These are phyloP conservation scores for Otus scops DNA, from an alignment of 2,797 vertebrate species.

Conservation along the genomic window DNA sequence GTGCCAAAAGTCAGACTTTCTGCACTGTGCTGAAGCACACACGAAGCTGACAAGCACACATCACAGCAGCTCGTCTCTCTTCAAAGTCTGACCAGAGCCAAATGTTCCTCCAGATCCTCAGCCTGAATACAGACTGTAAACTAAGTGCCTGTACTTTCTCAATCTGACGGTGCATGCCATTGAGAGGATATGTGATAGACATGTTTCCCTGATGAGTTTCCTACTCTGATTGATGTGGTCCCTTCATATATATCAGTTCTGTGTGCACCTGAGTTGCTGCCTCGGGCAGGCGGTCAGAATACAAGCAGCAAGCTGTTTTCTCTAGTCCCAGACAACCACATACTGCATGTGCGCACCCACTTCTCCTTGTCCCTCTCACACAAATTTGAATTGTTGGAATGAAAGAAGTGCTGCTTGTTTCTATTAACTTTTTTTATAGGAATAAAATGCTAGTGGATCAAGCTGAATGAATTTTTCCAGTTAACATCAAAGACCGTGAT, in stretches of 20 bases:
- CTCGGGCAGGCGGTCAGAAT: neutral
- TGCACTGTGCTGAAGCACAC: neutral
- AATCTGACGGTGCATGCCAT: neutral
- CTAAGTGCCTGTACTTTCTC: neutral
- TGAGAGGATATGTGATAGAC: neutral
- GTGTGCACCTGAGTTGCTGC: neutral
- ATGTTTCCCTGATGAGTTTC: neutral
- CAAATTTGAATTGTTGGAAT: neutral
- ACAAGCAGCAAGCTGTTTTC: neutral
- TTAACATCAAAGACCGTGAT: neutral
- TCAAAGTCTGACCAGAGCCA: neutral
- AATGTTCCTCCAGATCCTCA: neutral
- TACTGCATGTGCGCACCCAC: accelerated
- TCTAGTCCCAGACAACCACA: neutral
- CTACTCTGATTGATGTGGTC: neutral
- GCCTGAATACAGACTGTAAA: neutral
- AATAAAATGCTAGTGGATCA: neutral
- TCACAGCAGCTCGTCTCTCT: neutral
- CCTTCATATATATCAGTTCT: neutral
- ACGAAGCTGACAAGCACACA: accelerated
- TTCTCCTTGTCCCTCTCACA: neutral
- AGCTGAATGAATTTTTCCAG: neutral
- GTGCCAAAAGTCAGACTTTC: neutral
- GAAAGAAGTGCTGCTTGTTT: neutral
- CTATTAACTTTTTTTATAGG: neutral